Percentiles rank a stretch among this genome's conserved stretches.
phyloP scores from a whole-genome alignment of 1,140 invertebrate genomes.

The Drosophila malerkotliana region DNA sequence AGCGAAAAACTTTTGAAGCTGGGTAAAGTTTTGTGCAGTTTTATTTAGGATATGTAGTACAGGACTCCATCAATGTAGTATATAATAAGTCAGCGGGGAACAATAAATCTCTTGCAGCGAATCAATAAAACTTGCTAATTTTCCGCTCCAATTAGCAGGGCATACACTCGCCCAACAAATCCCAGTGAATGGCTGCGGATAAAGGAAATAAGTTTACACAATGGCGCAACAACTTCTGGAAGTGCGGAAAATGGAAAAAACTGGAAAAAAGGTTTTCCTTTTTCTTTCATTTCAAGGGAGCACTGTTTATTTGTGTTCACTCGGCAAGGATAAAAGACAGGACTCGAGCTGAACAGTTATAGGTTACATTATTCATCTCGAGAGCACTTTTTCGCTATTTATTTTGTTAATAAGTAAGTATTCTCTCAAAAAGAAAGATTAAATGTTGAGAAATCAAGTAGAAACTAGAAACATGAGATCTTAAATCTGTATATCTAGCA shows the following conservation, averaged over 20 bases:
- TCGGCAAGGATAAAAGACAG: background rate
- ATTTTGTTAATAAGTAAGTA: background rate
- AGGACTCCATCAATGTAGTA: constrained; percentile 2
- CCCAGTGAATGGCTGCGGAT: constrained; percentile 33
- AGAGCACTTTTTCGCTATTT: background rate
- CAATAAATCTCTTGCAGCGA: constrained; percentile 66
- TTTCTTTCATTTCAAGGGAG: background rate
- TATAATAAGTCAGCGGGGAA: constrained; percentile 25
- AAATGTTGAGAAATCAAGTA: no score
- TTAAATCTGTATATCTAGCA: no score
- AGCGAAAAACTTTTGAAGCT: constrained; percentile 33
- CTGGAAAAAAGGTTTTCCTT: constrained; percentile 17
- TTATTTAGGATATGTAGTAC: background rate
- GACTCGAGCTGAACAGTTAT: background rate
- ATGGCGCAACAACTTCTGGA: constrained; percentile 32
- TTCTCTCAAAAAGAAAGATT: background rate
- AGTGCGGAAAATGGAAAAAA: constrained; percentile 10
- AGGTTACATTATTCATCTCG: constrained; percentile 4
- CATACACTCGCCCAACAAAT: constrained; percentile 50
- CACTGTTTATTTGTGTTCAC: constrained; percentile 3
- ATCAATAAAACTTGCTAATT: constrained; percentile 78
- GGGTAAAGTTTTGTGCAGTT: constrained; percentile 3
- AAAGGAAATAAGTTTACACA: constrained; percentile 51
- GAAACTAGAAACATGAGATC: no score
- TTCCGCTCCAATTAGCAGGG: constrained; percentile 76